Evolutionary conservation across 2,113 vertebrate species (phyloP), one percentile per base, ranked within the genome.

Genomic region (Microcebus jonahi): DNA sequence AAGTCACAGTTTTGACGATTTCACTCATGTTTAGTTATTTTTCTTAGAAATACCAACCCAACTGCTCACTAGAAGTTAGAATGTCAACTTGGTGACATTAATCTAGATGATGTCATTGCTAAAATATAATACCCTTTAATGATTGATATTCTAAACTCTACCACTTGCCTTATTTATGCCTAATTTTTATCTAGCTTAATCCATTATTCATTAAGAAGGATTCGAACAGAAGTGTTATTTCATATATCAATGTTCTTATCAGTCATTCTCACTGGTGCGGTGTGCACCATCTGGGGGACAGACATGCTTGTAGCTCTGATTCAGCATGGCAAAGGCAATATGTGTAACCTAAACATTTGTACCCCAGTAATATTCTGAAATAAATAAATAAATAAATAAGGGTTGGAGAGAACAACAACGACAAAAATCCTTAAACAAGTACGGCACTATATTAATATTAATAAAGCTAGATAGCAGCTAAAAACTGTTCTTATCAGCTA

Each of bases 81-180:
- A 42, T 55, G 7, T 2, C 36, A 50, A 48, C 14, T 70, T 42
- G 17, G 10, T 76, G 31, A 59, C 31, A 57, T 21, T 87, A 80
- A 29, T 67, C 21, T 45, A 59, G 34, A 9, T 57, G 42, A 63
- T 59, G 0, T 68, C 42, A 57, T 21, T 75, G 34, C 82, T 91
- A 70, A 97, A 82, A 85, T 25, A 73, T 15, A 95, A 67, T 70
- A 29, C 70, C 9, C 27, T 67, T 91, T 79, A 91, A 50, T 61
- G 8, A 63, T 2, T 83, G 20, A 9, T 63, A 82, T 29, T 82
- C 61, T 76, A 42, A 80, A 85, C 1, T 76, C 21, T 82, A 73
- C n/a, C 27, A 73, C 2, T 86, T 81, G 3, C 4, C 45, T 90
- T 5, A 29, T 13, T 70, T 39, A 45, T 39, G 50, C 6, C 21